Conservation (phyloP, 2,797 vertebrate species). For the Arctocebus calabarensis region DNA sequence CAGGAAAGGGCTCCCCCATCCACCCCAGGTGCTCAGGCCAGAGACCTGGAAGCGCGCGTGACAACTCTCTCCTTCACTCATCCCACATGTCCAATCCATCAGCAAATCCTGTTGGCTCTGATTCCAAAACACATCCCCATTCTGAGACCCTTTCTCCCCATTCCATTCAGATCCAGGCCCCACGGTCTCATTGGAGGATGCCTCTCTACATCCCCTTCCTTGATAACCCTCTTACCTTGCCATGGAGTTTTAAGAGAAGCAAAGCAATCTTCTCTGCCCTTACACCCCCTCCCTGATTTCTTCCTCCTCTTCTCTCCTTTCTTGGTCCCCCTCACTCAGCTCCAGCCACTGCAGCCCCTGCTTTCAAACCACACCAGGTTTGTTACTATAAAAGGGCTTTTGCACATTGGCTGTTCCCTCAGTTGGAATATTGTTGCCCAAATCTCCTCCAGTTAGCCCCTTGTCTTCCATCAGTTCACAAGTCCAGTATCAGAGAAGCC, state of each 20-base stretch:
- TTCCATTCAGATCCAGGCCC: background rate
- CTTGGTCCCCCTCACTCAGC: background rate
- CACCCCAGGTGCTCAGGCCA: conserved; percentile 72
- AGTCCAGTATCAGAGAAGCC: background rate
- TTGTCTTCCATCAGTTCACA: background rate
- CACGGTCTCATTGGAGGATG: background rate
- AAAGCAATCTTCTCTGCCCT: background rate
- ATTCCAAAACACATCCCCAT: conserved; percentile 67
- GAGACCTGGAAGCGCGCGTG: conserved; percentile 58
- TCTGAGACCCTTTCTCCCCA: conserved; percentile 5
- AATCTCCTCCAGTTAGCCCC: background rate
- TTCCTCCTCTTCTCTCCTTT: background rate
- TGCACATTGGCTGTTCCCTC: background rate
- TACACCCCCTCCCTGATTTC: background rate
- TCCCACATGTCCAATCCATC: conserved; percentile 74
- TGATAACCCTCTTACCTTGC: background rate
- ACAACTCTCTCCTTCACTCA: conserved; percentile 11
- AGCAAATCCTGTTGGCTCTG: conserved; percentile 68
- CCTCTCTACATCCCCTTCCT: background rate
- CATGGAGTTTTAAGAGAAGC: background rate
- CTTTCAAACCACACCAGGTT: background rate
- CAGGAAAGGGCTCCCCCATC: background rate
- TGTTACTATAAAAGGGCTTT: background rate
- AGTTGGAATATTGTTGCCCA: background rate
- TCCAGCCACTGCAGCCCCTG: background rate